These are phyloP conservation scores for Carpatolechia fugitivella DNA, from an alignment of 2,888 invertebrate genomes.

Conservation along the genomic window DNA sequence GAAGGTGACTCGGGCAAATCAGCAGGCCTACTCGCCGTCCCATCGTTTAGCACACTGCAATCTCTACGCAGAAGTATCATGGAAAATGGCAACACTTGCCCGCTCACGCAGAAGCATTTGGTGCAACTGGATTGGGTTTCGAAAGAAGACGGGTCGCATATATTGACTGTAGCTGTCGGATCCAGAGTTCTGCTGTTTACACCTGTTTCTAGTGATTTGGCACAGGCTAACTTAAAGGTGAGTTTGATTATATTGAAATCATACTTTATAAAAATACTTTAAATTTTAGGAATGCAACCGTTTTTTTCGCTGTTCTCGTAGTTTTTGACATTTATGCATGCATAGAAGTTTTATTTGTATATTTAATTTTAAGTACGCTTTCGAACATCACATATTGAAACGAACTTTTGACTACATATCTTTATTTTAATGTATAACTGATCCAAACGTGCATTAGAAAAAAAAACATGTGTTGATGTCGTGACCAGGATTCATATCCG, in stretches of 20 bases:
- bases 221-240: conserved; percentile 93
- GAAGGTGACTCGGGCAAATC: conserved; percentile 76
- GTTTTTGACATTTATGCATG: neutral
- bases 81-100: conserved; percentile 95
- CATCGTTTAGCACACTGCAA: conserved; percentile 93
- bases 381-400: too few species aligned
- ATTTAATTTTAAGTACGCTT: too few species aligned
- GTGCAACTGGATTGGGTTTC: conserved; percentile 99
- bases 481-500: too few species aligned
- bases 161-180: conserved; percentile 97
- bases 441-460: too few species aligned
- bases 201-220: conserved; percentile 95
- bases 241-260: neutral
- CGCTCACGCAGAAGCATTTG: conserved; percentile 93
- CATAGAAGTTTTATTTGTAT: too few species aligned
- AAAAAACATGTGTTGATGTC: too few species aligned
- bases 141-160: conserved; percentile 99
- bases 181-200: conserved; percentile 95
- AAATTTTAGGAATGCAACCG: too few species aligned
- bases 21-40: conserved; percentile 88
- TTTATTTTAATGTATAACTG: too few species aligned
- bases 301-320: too few species aligned
- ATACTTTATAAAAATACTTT: too few species aligned
- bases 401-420: too few species aligned
- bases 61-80: conserved; percentile 92